phyloP scores from a whole-genome alignment of 1,140 invertebrate genomes.

The Saccostrea glomerata region DNA sequence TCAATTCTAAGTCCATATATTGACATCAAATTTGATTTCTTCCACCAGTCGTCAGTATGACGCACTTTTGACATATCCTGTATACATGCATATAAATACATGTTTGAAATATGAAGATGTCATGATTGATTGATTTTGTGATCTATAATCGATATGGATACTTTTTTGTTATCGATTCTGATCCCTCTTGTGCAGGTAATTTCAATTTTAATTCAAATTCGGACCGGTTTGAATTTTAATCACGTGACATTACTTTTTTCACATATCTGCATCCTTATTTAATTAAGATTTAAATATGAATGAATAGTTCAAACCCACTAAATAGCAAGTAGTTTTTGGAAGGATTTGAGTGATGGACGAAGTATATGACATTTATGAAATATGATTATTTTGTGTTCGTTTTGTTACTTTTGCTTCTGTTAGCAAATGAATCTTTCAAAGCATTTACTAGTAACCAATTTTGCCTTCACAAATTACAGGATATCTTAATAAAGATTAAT shows the following conservation, averaged over 20 bases:
- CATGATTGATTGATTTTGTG: not conserved
- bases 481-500: not conserved
- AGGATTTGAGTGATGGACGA: too few species aligned
- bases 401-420: too few species aligned
- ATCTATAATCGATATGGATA: not conserved
- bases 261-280: not conserved
- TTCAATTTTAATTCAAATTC: not conserved
- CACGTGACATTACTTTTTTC: too few species aligned
- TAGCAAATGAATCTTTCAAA: too few species aligned
- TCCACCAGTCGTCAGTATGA: not conserved
- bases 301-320: too few species aligned
- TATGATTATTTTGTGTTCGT: too few species aligned
- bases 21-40: not conserved
- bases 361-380: too few species aligned
- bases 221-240: too few species aligned
- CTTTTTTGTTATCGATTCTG: not conserved
- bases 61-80: not conserved
- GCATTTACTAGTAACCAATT: not conserved
- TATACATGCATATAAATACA: constrained; percentile 22
- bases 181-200: not conserved
- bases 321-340: too few species aligned
- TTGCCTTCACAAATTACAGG: not conserved
- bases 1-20: not conserved
- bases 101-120: not conserved
- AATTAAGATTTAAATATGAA: too few species aligned